Percentiles rank a stretch among this genome's conserved stretches.
These are phyloP conservation scores for Stylophora pistillata DNA, from an alignment of 64 coral and sea anemone genomes.

Conservation along the genomic window DNA sequence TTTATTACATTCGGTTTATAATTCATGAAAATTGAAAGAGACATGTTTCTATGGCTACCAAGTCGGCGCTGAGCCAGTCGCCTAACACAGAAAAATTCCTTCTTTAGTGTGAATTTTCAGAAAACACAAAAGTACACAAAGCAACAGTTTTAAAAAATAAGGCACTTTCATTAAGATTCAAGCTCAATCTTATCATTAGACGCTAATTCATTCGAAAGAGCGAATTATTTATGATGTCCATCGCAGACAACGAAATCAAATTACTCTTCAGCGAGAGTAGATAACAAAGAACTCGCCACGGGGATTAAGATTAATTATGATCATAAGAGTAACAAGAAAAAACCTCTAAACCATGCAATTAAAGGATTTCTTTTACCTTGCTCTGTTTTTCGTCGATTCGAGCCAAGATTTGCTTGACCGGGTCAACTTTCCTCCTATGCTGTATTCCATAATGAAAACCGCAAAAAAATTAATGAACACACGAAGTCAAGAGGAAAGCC, in stretches of 20 bases:
- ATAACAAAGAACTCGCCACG: not conserved
- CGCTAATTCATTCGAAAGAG: not conserved
- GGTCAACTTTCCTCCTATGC: slow-evolving; percentile 40
- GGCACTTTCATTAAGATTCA: not conserved
- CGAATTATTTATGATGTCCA: not conserved
- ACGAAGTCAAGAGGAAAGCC: slow-evolving; percentile 8
- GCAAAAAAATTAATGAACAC: not conserved
- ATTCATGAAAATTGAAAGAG: too few relatives aligned
- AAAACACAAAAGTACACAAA: not conserved
- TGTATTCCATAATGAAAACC: not conserved
- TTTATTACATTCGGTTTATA: too few relatives aligned
- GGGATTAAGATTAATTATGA: slow-evolving; percentile 10
- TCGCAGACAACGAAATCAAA: slow-evolving; percentile 3
- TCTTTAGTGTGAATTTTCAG: not conserved
- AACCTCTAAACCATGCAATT: not conserved
- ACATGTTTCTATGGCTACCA: not conserved
- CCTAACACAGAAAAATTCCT: not conserved
- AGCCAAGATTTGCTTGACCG: slow-evolving; percentile 62
- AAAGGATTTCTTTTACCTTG: slow-evolving; percentile 47
- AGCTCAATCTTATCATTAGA: not conserved
- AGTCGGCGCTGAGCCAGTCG: not conserved
- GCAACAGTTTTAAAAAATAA: not conserved
- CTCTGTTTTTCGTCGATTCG: slow-evolving; percentile 64
- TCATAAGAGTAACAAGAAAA: not conserved
- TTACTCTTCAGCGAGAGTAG: not conserved